Evolutionary conservation across 2,888 invertebrate species (phyloP), one percentile per base, ranked within the genome.

Genomic region (Heliconius aoede): DNA sequence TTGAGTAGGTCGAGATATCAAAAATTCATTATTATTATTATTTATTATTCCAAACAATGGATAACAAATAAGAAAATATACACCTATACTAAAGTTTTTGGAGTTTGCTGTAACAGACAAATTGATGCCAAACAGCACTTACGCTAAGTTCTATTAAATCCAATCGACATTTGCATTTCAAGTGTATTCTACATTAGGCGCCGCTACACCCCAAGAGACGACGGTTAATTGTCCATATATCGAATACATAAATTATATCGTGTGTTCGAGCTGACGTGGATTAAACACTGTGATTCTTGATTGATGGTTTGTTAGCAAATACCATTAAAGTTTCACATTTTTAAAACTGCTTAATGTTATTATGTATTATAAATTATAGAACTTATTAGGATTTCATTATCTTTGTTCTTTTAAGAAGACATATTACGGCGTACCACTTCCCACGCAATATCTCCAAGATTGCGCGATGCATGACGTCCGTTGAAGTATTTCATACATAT

Each of bases 231-330:
- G 64, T 64, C 64, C 64, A 64, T 24, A n/a, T 64, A 64, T 64
- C n/a, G 64, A 64, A 36, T 36, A 64, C 64, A 36, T 64, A 64
- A 64, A 36, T 64, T 64, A 64, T 64, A 32, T 64, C 11, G 32
- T 64, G 64, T 64, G 64, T 64, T 64, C 64, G 64, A 64, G 32
- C 64, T 64, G 64, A 64, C 64, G 64, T 64, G 36, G 64, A 64
- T 64, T 36, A 64, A 64, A 64, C n/a, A 32, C 36, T 64, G 64
- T 36, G 64, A 64, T 64, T 64, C 64, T 36, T 64, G 64, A 64
- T 64, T 64, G 64, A 64, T 64, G 64, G 36, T 36, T n/a, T 36
- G 64, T 36, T 36, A 64, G 64, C 32, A 64, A 64, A 64, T 64
- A 64, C 32, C 64, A 32, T 64, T 64, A 64, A 64, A 64, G 32